phyloP scores from a whole-genome alignment of 2,113 vertebrate species.

The Colinus virginianus region DNA sequence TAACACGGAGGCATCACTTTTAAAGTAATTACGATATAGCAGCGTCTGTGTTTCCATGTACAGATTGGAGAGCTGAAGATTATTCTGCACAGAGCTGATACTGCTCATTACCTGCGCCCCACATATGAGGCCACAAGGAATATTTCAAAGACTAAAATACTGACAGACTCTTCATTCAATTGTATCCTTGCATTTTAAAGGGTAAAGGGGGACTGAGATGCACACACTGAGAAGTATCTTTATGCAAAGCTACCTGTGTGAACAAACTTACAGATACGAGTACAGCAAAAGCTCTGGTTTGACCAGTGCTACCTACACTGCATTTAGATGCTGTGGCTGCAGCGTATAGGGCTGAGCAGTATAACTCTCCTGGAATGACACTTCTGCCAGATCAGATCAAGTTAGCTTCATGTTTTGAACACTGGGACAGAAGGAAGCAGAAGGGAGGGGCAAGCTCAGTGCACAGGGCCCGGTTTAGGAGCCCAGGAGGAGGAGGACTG shows the following conservation, averaged over 20 bases:
- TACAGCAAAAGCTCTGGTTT: neutral
- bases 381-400: neutral
- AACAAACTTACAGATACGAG: neutral
- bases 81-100: neutral
- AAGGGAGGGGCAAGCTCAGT: neutral
- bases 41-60: neutral
- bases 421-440: neutral
- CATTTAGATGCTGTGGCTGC: neutral
- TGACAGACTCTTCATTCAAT: neutral
- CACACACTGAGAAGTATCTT: neutral
- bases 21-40: neutral
- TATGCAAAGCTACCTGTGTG: neutral
- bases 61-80: neutral
- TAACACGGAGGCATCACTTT: neutral
- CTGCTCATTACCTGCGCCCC: neutral
- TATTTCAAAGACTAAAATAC: neutral
- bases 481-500: neutral
- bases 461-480: neutral
- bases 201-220: neutral
- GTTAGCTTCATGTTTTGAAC: neutral
- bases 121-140: neutral
- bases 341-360: neutral
- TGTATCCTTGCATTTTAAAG: neutral
- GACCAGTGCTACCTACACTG: neutral
- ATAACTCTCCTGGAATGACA: neutral